Conservation (phyloP, 2,888 invertebrate genomes). For the Folsomia manolachei region DNA sequence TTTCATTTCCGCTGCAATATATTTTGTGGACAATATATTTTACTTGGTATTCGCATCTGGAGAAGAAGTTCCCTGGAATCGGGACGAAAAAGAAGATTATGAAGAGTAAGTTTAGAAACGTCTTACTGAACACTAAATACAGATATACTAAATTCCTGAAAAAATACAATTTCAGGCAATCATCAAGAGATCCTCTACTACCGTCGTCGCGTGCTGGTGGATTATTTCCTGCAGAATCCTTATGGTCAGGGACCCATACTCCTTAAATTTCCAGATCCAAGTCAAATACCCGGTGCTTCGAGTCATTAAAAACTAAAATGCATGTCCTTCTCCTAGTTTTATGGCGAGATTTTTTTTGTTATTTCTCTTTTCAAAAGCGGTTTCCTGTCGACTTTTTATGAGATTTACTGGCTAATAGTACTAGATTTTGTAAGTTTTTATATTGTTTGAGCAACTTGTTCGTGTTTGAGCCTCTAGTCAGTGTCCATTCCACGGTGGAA, state of each 20-base stretch:
- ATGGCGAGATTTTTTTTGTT: too few relatives aligned
- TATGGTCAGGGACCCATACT: conserved; percentile 17
- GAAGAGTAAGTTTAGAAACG: conserved; percentile 19
- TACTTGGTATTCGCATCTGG: conserved; percentile 44
- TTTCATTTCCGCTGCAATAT: conserved; percentile 38
- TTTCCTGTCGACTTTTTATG: too few relatives aligned
- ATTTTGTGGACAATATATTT: conserved; percentile 41
- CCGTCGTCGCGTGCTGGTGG: conserved; percentile 12
- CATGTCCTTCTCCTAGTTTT: too few relatives aligned
- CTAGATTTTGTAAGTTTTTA: too few relatives aligned
- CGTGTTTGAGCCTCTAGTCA: too few relatives aligned
- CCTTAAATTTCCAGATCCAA: too few relatives aligned
- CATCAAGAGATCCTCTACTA: conserved; percentile 18
- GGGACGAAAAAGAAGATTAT: conserved; percentile 5
- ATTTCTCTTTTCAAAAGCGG: too few relatives aligned
- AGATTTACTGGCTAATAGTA: too few relatives aligned
- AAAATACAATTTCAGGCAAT: conserved; percentile 1
- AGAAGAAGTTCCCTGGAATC: conserved; percentile 47
- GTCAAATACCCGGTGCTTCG: too few relatives aligned
- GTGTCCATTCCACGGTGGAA: too few relatives aligned
- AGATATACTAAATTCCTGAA: background rate
- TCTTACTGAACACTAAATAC: background rate
- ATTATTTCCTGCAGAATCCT: background rate
- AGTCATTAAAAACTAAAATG: too few relatives aligned
- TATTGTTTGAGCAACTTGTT: too few relatives aligned